Evolutionary conservation across 2,113 vertebrate genomes (phyloP), one percentile per base, ranked within the genome.

Genomic region (Riparia riparia): DNA sequence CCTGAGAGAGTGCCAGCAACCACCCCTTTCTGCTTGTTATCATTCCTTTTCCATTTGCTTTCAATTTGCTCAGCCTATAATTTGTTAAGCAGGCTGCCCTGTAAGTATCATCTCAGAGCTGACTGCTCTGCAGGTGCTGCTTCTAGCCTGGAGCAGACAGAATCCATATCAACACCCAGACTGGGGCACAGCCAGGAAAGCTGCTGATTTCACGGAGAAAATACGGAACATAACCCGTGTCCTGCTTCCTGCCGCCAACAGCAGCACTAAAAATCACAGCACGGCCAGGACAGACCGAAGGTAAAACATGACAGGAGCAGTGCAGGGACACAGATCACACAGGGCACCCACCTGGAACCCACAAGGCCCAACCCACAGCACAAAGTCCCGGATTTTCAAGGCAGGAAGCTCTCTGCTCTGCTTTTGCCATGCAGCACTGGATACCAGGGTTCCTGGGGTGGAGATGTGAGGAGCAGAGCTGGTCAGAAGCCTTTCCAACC

Each of bases 41-140:
- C 57, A 61, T 81, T 86, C 68, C 29, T 86, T 74, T 82, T 63
- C 73, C 6, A 1, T 82, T 80, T 76, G 73, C 49, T 93, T 95
- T 72, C 92, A 57, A 92, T 93, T 86, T 85, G 49, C 28, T 80
- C 28, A 69, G 24, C 44, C 69, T 64, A 3, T 56, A 44, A 82
- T 82, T 87, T 57, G 49, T 71, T 79, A 66, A 93, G 61, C n/a
- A n/a, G 53, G n/a, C 74, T 88, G 78, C 74, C 78, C 78, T 26
- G 82, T 26, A 77, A 84, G 68, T 44, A 76, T 47, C 41, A 72
- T 28, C 66, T 88, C 65, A 56, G 73, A 64, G 56, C n/a, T 87
- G 86, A 34, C 73, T 85, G 24, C 78, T 68, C 5, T 22, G 34
- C 77, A 72, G 82, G 65, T 87, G 78, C 57, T 91, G 82, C 45